Conservation (phyloP, 2,113 vertebrate species). For the Bostrychus sinensis region DNA sequence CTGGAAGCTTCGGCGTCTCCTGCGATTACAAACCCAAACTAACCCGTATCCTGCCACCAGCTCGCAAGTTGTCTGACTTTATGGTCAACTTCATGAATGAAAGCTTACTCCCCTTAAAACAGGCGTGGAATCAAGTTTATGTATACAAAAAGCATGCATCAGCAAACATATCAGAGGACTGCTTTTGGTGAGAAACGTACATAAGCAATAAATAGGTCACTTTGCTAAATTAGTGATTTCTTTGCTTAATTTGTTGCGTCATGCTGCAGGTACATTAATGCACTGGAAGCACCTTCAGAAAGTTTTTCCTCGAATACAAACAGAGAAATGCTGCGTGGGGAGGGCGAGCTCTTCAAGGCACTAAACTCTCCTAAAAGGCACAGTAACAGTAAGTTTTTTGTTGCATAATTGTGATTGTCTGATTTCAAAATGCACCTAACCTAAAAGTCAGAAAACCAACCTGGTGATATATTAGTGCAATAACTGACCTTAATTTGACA, state of each 20-base stretch:
- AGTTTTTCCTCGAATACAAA: constrained; percentile 72
- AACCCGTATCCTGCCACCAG: constrained; percentile 90
- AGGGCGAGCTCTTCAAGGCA: constrained; percentile 34
- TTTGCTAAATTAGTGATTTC: neutral
- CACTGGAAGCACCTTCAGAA: constrained; percentile 84
- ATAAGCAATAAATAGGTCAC: neutral
- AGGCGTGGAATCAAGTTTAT: constrained; percentile 81
- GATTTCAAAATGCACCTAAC: too few species aligned
- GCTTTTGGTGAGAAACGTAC: constrained; percentile 89
- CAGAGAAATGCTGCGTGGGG: constrained; percentile 78
- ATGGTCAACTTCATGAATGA: constrained; percentile 81
- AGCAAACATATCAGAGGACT: constrained; percentile 78
- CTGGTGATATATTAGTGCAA: too few species aligned
- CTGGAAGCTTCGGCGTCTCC: constrained; percentile 94
- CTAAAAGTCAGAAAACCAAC: too few species aligned
- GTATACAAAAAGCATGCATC: constrained; percentile 82
- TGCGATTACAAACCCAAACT: constrained; percentile 91
- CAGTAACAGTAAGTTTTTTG: constrained; percentile 88
- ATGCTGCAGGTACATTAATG: constrained; percentile 90
- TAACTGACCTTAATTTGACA: too few species aligned
- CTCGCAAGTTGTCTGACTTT: constrained; percentile 87
- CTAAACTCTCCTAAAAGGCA: constrained; percentile 64
- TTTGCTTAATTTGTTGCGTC: neutral
- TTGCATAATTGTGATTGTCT: too few species aligned
- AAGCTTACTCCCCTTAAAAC: constrained; percentile 74